Evolutionary conservation across 2,888 invertebrate species (phyloP), one percentile per base, ranked within the genome.

Genomic region (Eupelmus urozonus): DNA sequence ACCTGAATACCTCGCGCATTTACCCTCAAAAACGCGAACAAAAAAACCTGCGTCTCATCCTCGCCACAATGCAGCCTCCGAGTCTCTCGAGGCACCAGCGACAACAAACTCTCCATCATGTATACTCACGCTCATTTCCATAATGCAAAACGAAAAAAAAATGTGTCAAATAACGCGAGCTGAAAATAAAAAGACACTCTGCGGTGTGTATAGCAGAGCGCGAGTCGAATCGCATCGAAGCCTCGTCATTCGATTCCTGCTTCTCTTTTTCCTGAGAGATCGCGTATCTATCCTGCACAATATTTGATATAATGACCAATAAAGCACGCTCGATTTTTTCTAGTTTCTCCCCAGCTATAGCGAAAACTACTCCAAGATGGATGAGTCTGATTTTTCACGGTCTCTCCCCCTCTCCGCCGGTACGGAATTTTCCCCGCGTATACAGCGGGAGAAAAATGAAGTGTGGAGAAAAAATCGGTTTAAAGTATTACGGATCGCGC

Each of bases 371-470:
- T 67, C 69, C 79, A 82, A 84, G 86, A 87, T 86, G 82, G 85
- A 85, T 85, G 86, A 83, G 83, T 79, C 59, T 80, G 81, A 85
- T 85, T 85, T 62, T 83, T 83, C 83, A 84, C 82, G 82, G 78
- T 66, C 53, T 63, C 57, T 73, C 76, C 67, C 59, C 42, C 55
- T 51, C 65, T 53, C 13, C 16, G 45, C 67, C 53, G 20, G 29
- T 53, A 40, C 66, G 0, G 1, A n/a, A 23, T 51, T 16, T 42
- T 53, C n/a, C 40, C 29, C 57, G 27, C 1, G 9, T 25, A 25
- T n/a, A n/a, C n/a, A n/a, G n/a, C 42, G n/a, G 1, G 45, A 29
- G 16, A 57, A n/a, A n/a, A 63, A 25, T 34, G 65, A 57, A 59
- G 29, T 57, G 66, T n/a, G 45, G 49, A 67, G 42, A 25, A 13